A percentile compares a stretch with the other conserved stretches of the same genome.
phyloP scores from a whole-genome alignment of 2,113 vertebrate species.

The Tauraco erythrolophus region DNA sequence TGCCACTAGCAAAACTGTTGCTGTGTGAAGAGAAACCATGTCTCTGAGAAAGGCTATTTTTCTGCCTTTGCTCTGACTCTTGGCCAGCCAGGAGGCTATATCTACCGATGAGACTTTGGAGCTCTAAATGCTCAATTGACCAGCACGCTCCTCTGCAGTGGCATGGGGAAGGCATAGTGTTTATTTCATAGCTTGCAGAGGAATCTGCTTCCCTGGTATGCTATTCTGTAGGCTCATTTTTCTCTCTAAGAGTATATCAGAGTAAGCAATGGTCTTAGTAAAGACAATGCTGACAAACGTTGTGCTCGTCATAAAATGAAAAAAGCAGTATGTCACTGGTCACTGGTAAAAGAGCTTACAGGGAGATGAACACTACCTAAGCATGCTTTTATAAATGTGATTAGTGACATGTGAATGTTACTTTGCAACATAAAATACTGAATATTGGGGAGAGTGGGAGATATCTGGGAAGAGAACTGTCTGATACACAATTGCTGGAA shows the following conservation, averaged over 20 bases:
- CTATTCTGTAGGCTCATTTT: neutral
- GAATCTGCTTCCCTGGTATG: neutral
- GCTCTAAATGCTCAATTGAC: neutral
- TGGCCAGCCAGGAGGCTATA: neutral
- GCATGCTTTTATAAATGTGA: accelerated
- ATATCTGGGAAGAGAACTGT: neutral
- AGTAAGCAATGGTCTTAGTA: neutral
- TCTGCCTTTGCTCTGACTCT: neutral
- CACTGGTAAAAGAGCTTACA: neutral
- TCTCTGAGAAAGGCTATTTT: neutral
- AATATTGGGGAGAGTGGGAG: neutral
- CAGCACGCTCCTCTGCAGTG: neutral
- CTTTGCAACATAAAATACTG: neutral
- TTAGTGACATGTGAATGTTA: neutral
- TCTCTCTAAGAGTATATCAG: neutral
- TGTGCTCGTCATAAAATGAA: neutral
- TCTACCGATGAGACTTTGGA: neutral
- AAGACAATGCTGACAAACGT: neutral
- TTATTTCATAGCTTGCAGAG: neutral
- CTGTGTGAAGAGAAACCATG: neutral
- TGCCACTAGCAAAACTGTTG: neutral
- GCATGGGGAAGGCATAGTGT: accelerated
- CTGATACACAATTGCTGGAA: neutral
- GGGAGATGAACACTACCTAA: neutral
- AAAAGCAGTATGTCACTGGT: neutral